These are phyloP conservation scores for Biston betularia DNA, from an alignment of 2,888 invertebrate genomes.

Conservation along the genomic window DNA sequence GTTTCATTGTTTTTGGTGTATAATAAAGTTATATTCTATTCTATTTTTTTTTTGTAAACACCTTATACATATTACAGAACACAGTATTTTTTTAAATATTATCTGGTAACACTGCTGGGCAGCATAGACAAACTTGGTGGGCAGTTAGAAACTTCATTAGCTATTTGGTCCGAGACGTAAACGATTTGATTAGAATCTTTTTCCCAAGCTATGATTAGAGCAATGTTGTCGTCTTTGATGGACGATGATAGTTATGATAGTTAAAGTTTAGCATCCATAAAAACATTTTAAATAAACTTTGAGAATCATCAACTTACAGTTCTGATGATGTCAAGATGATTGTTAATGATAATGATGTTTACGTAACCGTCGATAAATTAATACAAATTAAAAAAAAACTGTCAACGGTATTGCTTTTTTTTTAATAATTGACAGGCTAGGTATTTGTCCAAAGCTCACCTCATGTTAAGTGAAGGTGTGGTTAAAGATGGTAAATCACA, in stretches of 20 bases:
- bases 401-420: too few species aligned
- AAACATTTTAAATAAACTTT: neutral
- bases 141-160: conserved; percentile 16
- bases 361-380: neutral
- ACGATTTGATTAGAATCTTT: conserved; percentile 23
- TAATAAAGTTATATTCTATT: too few species aligned
- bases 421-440: too few species aligned
- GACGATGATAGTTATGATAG: conserved; percentile 11
- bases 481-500: too few species aligned
- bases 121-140: neutral
- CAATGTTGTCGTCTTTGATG: conserved; percentile 9
- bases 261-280: neutral
- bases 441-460: too few species aligned
- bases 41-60: too few species aligned
- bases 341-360: neutral
- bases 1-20: too few species aligned
- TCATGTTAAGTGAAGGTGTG: too few species aligned
- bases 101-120: neutral
- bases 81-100: too few species aligned
- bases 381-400: too few species aligned
- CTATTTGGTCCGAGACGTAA: conserved; percentile 11
- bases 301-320: neutral
- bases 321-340: neutral
- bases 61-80: too few species aligned
- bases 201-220: conserved; percentile 15